Base-by-base conservation (phyloP, 2,113 vertebrate genomes). In the Antigone vipio region DNA sequence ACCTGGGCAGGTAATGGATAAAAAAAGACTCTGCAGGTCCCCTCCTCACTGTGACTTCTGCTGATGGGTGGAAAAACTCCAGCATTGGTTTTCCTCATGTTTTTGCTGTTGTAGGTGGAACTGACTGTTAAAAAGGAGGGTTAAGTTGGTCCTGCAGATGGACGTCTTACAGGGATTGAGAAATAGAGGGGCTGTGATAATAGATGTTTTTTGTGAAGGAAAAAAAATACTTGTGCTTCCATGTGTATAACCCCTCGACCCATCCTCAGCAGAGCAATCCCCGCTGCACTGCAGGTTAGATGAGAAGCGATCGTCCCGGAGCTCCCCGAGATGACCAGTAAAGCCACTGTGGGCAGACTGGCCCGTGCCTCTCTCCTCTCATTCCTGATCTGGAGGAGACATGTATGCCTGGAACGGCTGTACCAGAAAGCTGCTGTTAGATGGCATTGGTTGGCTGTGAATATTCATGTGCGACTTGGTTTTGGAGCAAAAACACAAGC, bases 391-490 rank as follows among this genome's bases (percentile, higher is more conserved):
- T 29, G 44, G 34, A 78, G 75, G 45, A 74, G 32, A 66, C 29
- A 53, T 0, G 1, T 9, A 6, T n/a, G 12, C 60, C 53, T 44
- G 40, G 42, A 50, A 78, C 8, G 38, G 30, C 63, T 89, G 13
- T 53, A 29, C 56, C 20, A 21, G 68, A 53, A 84, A n/a, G 17
- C 45, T 77, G 3, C 47, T 78, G n/a, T 23, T 38, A 64, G 84
- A 11, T 53, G 76, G 60, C 23, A 12, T 27, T 74, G 52, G n/a
- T 32, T 78, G 76, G 52, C 79, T 82, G 72, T 89, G 92, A 96
- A 95, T 97, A 94, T 96, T 95, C 85, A 93, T 58, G 73, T 38
- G n/a, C 5, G 12, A 26, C 69, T 90, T 84, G 60, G 34, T 91
- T 75, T 63, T 87, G 64, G 73, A 92, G 76, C 42, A 38, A 47